A percentile compares a stretch with the other conserved stretches of the same genome.
Evolutionary conservation across 2,888 invertebrate genomes (phyloP).

Genomic region (Cataglyphis cursor): DNA sequence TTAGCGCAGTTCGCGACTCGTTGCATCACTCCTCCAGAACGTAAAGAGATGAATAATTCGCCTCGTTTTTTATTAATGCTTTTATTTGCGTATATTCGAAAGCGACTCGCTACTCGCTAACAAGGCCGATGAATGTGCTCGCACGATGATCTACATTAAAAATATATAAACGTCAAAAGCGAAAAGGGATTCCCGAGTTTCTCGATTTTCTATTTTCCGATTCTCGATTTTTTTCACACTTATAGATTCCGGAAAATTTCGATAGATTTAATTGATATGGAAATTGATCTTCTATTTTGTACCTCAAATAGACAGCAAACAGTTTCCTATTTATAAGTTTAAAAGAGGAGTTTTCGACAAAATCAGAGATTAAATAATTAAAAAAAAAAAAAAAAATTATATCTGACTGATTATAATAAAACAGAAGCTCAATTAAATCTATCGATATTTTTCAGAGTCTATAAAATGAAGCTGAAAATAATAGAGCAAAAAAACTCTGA

Average conservation of each 20-base stretch:
- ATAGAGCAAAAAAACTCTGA: neutral
- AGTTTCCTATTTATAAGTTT: neutral
- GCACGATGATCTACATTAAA: conserved; percentile 48
- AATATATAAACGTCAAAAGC: neutral
- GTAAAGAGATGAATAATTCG: conserved; percentile 40
- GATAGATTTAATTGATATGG: neutral
- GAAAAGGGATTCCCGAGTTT: neutral
- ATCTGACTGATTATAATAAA: neutral
- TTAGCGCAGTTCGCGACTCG: conserved; percentile 58
- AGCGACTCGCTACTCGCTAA: conserved; percentile 67
- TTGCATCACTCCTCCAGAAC: conserved; percentile 34
- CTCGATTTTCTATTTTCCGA: neutral
- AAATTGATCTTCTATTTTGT: neutral
- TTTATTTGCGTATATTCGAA: conserved; percentile 50
- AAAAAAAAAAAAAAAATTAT: neutral
- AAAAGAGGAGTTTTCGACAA: neutral
- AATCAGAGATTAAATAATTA: neutral
- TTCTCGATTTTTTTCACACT: neutral
- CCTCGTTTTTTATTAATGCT: conserved; percentile 43
- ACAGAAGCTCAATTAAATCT: neutral
- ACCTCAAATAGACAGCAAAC: neutral
- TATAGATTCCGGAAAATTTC: neutral
- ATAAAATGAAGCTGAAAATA: neutral
- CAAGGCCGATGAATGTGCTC: conserved; percentile 63
- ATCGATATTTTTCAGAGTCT: neutral